These are phyloP conservation scores for Penelope pileata DNA, from an alignment of 2,113 vertebrate species.

Conservation along the genomic window DNA sequence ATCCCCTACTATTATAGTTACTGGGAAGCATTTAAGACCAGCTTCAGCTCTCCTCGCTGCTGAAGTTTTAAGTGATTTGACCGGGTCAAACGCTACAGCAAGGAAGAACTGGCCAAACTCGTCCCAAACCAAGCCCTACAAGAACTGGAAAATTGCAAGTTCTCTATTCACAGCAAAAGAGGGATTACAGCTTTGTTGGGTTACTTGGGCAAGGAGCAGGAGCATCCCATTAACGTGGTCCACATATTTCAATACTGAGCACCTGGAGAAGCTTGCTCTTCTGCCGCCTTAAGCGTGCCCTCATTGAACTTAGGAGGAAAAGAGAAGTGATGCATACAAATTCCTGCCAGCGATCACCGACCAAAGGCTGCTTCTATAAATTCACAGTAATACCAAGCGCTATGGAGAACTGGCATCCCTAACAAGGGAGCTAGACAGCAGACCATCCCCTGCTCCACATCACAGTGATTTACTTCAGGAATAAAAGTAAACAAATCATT, in stretches of 20 bases:
- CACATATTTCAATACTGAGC: not conserved
- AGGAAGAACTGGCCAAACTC: not conserved
- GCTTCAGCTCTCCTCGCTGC: not conserved
- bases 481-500: not conserved
- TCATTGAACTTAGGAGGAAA: not conserved
- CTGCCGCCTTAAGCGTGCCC: not conserved
- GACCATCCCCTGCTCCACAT: not conserved
- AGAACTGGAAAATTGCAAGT: not conserved
- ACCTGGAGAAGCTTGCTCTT: not conserved
- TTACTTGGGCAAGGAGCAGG: not conserved
- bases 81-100: not conserved
- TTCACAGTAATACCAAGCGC: not conserved
- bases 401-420: not conserved
- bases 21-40: not conserved
- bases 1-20: not conserved
- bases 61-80: not conserved
- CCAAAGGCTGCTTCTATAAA: not conserved
- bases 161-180: not conserved
- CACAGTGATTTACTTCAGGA: not conserved
- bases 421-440: not conserved
- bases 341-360: rapidly evolving
- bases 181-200: not conserved
- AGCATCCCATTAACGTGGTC: not conserved
- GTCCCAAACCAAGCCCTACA: not conserved
- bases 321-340: not conserved